Base-by-base conservation (phyloP, 2,113 vertebrate genomes). In the Corythornis cristatus region DNA sequence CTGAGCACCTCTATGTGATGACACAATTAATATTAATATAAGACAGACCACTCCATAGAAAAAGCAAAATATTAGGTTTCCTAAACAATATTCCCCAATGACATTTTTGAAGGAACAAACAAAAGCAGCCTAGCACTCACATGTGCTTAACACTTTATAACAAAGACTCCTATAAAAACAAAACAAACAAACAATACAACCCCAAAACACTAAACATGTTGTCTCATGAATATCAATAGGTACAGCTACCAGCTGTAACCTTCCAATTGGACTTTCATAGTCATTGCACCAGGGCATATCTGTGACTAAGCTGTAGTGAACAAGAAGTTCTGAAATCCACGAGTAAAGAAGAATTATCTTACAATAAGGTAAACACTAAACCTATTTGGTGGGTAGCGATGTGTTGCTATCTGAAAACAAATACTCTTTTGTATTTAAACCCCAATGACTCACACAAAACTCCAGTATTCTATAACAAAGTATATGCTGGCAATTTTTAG, bases 371-470 rank as follows among this genome's bases (percentile, higher is more conserved):
- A 74, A 83, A 64, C 33, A 77, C 23, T 48, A 65, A 86, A 83
- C 17, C 29, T 48, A 26, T 83, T 86, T 67, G 75, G 51, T 60
- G 67, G 64, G 78, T 87, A 66, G 37, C 50, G 71, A 82, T 68
- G 29, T 33, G 46, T 28, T 46, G 71, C 51, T 89, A 67, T 35
- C 58, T 86, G 84, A 53, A 60, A 93, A 88, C 1, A 12, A 79
- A n/a, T 51, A 33, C 48, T 89, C 78, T 82, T 42, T 56, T 3
- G 0, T 25, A 65, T 68, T 90, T 72, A 42, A 70, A 66, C 77
- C 80, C 83, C 3, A 4, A 0, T 96, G 95, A 94, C 73, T 96
- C 93, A 95, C 68, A 78, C 53, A 48, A 48, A 48, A 48, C 48
- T 43, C 60, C 73, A 46, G 43, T 33, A 56, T 77, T 62, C 65